Evolutionary conservation across 2,888 invertebrate genomes (phyloP).

Genomic region (Andrena haemorrhoa): DNA sequence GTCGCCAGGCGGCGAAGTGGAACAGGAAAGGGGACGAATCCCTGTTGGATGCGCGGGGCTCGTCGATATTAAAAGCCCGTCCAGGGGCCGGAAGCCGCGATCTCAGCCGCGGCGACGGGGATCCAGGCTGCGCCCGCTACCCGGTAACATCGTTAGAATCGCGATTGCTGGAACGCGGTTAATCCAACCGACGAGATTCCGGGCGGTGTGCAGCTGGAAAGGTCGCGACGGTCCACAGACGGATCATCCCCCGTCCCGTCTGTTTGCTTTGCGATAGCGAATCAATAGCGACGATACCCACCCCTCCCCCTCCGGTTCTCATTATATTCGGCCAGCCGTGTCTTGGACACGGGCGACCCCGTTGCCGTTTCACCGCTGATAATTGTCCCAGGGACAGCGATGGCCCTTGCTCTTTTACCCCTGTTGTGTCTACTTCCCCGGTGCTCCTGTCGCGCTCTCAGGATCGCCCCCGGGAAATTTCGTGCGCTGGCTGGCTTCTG

Average conservation of each 20-base stretch:
- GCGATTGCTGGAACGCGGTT: slow-evolving; percentile 5
- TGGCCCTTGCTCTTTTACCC: not conserved
- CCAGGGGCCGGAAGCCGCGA: slow-evolving; percentile 7
- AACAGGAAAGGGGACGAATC: not conserved
- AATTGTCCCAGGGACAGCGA: not conserved
- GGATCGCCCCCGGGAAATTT: slow-evolving; percentile 38
- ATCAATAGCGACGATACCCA: slow-evolving; percentile 36
- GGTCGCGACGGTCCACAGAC: slow-evolving; percentile 1
- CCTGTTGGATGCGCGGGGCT: not conserved
- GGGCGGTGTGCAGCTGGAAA: not conserved
- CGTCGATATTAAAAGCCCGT: not conserved
- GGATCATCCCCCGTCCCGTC: slow-evolving; percentile 16
- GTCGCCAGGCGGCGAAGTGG: not conserved
- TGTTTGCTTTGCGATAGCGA: slow-evolving; percentile 37
- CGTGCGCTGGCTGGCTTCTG: slow-evolving; percentile 33
- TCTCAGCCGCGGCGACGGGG: not conserved
- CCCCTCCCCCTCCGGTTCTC: slow-evolving; percentile 31
- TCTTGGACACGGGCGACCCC: slow-evolving; percentile 18
- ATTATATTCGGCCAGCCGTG: slow-evolving; percentile 39
- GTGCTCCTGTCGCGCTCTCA: not conserved
- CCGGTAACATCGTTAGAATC: slow-evolving; percentile 11
- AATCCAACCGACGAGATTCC: not conserved
- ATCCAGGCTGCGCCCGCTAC: not conserved
- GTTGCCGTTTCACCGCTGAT: slow-evolving; percentile 1
- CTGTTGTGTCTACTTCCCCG: not conserved